These are phyloP conservation scores for Pseudochirops corinnae DNA, from an alignment of 2,797 vertebrate genomes.

Conservation along the genomic window DNA sequence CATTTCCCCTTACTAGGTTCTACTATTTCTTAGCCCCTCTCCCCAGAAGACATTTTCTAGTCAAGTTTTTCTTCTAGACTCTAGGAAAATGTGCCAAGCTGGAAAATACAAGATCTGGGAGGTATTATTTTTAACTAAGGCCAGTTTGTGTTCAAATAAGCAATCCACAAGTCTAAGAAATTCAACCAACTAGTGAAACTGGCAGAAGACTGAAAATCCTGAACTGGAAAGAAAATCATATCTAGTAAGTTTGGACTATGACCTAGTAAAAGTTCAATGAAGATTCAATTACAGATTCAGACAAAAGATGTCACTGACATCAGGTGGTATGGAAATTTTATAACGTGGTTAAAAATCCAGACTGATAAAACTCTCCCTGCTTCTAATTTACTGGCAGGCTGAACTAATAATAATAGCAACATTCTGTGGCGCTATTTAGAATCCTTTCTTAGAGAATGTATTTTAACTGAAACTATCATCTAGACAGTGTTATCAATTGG, in stretches of 20 bases:
- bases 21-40: background rate
- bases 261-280: background rate
- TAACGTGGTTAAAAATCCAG: background rate
- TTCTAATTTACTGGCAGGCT: background rate
- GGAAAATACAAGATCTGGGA: background rate
- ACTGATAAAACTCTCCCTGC: background rate
- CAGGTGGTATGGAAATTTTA: background rate
- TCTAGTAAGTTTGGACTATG: background rate
- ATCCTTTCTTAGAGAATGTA: background rate
- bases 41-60: background rate
- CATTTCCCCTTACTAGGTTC: background rate
- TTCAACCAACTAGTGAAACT: background rate
- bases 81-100: background rate
- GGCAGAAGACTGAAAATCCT: background rate
- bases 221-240: background rate
- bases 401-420: background rate
- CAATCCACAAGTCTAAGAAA: background rate
- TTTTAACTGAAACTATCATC: background rate
- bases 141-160: background rate
- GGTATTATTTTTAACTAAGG: background rate
- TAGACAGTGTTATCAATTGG: background rate
- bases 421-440: background rate
- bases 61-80: background rate
- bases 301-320: background rate
- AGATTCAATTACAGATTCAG: background rate